Percentiles rank a stretch among this genome's conserved stretches.
Evolutionary conservation across 2,113 vertebrate genomes (phyloP).

Genomic region (Chaetops frenatus): DNA sequence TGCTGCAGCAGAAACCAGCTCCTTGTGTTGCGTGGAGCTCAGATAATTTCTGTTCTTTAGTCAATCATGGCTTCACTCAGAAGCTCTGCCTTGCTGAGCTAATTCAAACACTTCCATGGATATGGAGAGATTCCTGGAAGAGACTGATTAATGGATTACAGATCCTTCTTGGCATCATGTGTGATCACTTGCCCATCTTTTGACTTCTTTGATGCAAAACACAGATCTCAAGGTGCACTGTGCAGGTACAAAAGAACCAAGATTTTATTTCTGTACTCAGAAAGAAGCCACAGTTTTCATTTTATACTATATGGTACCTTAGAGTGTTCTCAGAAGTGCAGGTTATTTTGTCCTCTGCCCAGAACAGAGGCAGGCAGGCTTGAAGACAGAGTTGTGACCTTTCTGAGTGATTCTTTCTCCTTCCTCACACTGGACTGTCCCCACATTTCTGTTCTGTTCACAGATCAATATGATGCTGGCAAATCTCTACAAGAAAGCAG

Average conservation of each 20-base stretch:
- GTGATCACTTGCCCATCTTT: neutral
- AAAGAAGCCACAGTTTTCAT: neutral
- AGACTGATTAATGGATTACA: neutral
- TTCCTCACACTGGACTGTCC: neutral
- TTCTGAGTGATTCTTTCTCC: neutral
- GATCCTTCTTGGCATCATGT: neutral
- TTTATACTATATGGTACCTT: accelerated
- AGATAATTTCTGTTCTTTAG: neutral
- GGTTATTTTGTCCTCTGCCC: neutral
- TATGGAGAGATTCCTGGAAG: neutral
- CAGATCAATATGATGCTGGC: slow-evolving; percentile 99
- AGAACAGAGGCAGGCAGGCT: neutral
- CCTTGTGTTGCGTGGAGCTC: neutral
- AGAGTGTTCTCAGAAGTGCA: neutral
- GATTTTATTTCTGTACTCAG: neutral
- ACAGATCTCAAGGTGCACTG: neutral
- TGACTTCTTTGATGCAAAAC: neutral
- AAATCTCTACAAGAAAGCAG: slow-evolving; percentile 94
- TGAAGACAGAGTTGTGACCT: neutral
- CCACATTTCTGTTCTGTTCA: neutral
- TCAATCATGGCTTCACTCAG: neutral
- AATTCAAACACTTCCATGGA: neutral
- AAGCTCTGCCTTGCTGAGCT: neutral
- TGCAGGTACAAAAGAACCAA: neutral
- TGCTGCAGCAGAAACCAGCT: neutral